phyloP scores from a whole-genome alignment of 2,888 invertebrate genomes.

The Apamea crenata region DNA sequence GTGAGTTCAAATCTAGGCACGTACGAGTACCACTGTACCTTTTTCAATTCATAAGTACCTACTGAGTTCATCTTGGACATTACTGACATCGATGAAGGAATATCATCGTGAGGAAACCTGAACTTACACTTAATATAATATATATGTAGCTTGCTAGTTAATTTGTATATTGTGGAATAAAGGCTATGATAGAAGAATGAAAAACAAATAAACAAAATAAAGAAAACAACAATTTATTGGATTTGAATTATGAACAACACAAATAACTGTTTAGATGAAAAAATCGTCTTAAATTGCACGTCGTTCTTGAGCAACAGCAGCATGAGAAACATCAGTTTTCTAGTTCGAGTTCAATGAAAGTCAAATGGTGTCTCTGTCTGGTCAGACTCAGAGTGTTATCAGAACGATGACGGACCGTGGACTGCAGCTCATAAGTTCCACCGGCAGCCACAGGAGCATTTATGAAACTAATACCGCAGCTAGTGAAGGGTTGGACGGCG shows the following conservation, averaged over 20 bases:
- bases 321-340: not conserved
- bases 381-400: conserved; percentile 44
- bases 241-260: not conserved
- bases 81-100: too few species aligned
- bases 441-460: conserved; percentile 32
- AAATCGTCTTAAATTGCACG: not conserved
- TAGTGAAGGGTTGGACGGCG: conserved; percentile 46
- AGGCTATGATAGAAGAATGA: not conserved
- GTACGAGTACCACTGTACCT: too few species aligned
- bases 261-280: not conserved
- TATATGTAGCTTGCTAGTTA: not conserved
- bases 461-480: conserved; percentile 48
- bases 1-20: too few species aligned
- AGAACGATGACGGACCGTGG: conserved; percentile 40
- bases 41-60: too few species aligned
- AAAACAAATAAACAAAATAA: not conserved
- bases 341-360: conserved; percentile 16
- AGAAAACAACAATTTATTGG: not conserved
- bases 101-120: too few species aligned
- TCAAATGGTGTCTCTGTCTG: conserved; percentile 51
- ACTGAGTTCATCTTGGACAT: too few species aligned
- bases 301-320: conserved; percentile 1
- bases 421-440: conserved; percentile 56
- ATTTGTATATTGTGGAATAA: not conserved
- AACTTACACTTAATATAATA: too few species aligned